Percentiles rank a stretch among this genome's conserved stretches.
phyloP scores from a whole-genome alignment of 2,113 vertebrate genomes.

The Carassius gibelio region DNA sequence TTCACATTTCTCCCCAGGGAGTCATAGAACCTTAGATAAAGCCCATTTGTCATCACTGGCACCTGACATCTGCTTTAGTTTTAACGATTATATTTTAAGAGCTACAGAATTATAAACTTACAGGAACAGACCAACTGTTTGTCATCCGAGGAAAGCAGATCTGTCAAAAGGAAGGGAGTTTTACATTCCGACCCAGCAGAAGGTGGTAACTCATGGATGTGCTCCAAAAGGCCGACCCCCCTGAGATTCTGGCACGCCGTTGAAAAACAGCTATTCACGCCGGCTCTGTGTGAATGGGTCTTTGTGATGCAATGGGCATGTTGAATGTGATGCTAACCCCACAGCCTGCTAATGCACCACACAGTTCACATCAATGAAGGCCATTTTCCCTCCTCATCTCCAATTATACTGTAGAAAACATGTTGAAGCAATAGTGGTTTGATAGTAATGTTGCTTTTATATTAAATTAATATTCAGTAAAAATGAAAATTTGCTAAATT shows the following conservation, averaged over 20 bases:
- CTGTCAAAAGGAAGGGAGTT: constrained; percentile 48
- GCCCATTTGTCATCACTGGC: not conserved
- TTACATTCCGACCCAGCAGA: constrained; percentile 64
- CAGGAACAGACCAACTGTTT: not conserved
- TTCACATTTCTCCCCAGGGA: not conserved
- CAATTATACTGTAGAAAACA: not conserved
- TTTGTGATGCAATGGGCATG: constrained; percentile 69
- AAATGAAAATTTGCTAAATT: constrained; percentile 27
- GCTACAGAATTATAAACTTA: not conserved
- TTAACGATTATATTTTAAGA: not conserved
- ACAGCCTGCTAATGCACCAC: constrained; percentile 61
- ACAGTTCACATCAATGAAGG: constrained; percentile 64
- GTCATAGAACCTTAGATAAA: not conserved
- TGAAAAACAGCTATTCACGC: constrained; percentile 63
- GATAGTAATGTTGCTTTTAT: not conserved
- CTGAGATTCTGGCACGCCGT: not conserved
- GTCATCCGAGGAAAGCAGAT: constrained; percentile 17
- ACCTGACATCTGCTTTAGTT: not conserved
- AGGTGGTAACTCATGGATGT: constrained; percentile 65
- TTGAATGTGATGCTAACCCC: constrained; percentile 67
- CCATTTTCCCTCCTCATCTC: not conserved
- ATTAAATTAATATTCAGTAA: constrained; percentile 22
- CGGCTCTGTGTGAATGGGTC: constrained; percentile 69
- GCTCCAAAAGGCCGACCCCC: constrained; percentile 53
- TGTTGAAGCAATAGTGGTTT: not conserved